Evolutionary conservation across 1,140 invertebrate species (phyloP), one percentile per base, ranked within the genome.

Genomic region (Caenorhabditis latens): DNA sequence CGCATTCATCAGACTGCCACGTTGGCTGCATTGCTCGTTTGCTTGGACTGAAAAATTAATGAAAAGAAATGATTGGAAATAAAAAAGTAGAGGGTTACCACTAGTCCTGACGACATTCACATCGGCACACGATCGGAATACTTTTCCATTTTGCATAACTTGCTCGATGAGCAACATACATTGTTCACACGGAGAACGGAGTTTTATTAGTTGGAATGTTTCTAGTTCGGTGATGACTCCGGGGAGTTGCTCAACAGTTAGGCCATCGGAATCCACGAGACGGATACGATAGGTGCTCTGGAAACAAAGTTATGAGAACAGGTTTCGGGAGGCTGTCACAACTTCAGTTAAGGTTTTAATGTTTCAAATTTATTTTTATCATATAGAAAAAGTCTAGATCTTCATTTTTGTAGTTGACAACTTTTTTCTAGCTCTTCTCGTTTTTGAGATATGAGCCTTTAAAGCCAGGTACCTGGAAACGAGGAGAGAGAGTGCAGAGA

Each of bases 211-310:
- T 14, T 79, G 71, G 21, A n/a, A 46, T 2, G 71, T 79, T 11
- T 79, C 71, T 2, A 1, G 14, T 50, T 79, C 71, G 46, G 71
- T n/a, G 14, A 79, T 50, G 8, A 79, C 21, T 79, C 46, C 71
- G 4, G 96, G 97, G 84, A 97, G 93, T 91, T 97, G 96, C 88
- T 96, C 93, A 8, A 97, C 94, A 63, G 95, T 95, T 88, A 95
- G 94, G 90, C 96, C 96, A 90, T 96, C 93, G 82, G 94, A 93
- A 92, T 97, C 96, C 87, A 97, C 93, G 82, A 97, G 94, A 93
- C 96, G 95, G 75, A 97, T 93, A 91, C 95, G 95, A 92, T 95
- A 97, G 42, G 96, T 96, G 89, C 96, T 96, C 96, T 97, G 93
- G 42, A 82, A 24, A 32, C 9, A 55, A n/a, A 58, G 16, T 32